Evolutionary conservation across 1,140 invertebrate species (phyloP).

Genomic region (Saccostrea cuccullata): DNA sequence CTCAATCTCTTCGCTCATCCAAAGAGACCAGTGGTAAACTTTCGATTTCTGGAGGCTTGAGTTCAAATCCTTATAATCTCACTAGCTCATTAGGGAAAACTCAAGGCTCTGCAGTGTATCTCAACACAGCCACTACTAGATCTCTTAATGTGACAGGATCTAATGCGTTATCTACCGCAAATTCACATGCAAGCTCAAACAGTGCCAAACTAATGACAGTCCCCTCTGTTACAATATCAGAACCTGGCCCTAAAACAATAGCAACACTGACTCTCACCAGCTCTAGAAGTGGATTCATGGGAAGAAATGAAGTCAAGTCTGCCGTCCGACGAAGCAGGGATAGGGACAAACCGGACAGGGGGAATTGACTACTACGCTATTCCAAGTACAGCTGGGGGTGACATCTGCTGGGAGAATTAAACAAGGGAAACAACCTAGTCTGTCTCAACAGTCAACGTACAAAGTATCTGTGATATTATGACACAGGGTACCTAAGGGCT

Average conservation of each 20-base stretch:
- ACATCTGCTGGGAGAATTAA: not conserved
- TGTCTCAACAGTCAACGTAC: slow-evolving; percentile 2
- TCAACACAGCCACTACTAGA: not conserved
- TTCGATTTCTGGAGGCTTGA: slow-evolving; percentile 2
- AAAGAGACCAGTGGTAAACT: not conserved
- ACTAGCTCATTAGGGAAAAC: slow-evolving; percentile 9
- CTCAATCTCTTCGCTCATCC: slow-evolving; percentile 11
- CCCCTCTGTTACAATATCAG: slow-evolving; percentile 27
- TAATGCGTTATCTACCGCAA: slow-evolving; percentile 25
- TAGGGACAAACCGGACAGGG: slow-evolving; percentile 37
- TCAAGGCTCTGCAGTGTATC: not conserved
- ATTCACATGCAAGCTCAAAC: not conserved
- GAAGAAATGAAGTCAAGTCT: not conserved
- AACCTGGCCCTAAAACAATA: slow-evolving; percentile 31
- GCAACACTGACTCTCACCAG: slow-evolving; percentile 28
- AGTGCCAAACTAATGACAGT: slow-evolving; percentile 31
- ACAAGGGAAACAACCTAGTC: slow-evolving; percentile 27
- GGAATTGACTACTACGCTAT: slow-evolving; percentile 39
- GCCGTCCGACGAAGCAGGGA: slow-evolving; percentile 30
- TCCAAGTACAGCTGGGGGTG: slow-evolving; percentile 29
- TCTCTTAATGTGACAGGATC: slow-evolving; percentile 23
- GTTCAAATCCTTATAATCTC: slow-evolving; percentile 33
- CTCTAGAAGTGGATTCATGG: slow-evolving; percentile 16
- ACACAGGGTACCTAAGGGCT: not conserved
- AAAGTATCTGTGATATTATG: slow-evolving; percentile 26